Evolutionary conservation across 2,888 invertebrate species (phyloP), one percentile per base, ranked within the genome.

Genomic region (Odontothrips loti): DNA sequence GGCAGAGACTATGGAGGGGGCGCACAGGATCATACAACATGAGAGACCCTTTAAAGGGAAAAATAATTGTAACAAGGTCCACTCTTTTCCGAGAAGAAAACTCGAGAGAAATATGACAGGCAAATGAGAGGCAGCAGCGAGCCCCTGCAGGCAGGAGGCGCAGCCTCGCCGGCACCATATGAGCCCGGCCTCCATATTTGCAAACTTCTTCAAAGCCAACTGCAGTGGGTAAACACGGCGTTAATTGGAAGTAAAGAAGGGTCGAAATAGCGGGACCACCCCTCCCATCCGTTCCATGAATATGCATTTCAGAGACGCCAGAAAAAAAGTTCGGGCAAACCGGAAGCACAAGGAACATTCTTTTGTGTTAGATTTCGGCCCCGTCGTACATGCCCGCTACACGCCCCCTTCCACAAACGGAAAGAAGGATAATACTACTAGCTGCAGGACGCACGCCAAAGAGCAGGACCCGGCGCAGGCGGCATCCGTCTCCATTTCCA

Each of bases 401-500:
- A 17, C 51, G 51, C 15, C 3, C 6, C 34, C 34, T 43, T 43
- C 34, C 34, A 9, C 9, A 8, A 75, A 9, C 11, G 68, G 27
- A 12, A 75, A 75, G 68, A 9, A 27, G 68, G 68, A 12, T 43
- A 43, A 43, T 43, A 6, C 34, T 43, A 43, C 34, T 43, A 43
- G 34, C 34, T 43, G 34, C 34, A 43, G 34, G 34, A 43, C 34
- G 3, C 34, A 43, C n/a, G 27, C 23, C 11, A 75, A 27, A 27
- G 68, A 12, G 68, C 11, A 75, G 58, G n/a, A n/a, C n/a, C n/a
- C 4, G 20, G 58, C 23, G 27, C 27, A 75, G 68, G 27, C 68
- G 27, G 68, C 27, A 75, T 75, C 68, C 68, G 68, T 75, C 68
- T 75, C 68, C 68, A 75, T 75, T 75, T 75, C 68, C 68, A 75